Evolutionary conservation across 2,113 vertebrate species (phyloP), one percentile per base, ranked within the genome.

Genomic region (Aegypius monachus): DNA sequence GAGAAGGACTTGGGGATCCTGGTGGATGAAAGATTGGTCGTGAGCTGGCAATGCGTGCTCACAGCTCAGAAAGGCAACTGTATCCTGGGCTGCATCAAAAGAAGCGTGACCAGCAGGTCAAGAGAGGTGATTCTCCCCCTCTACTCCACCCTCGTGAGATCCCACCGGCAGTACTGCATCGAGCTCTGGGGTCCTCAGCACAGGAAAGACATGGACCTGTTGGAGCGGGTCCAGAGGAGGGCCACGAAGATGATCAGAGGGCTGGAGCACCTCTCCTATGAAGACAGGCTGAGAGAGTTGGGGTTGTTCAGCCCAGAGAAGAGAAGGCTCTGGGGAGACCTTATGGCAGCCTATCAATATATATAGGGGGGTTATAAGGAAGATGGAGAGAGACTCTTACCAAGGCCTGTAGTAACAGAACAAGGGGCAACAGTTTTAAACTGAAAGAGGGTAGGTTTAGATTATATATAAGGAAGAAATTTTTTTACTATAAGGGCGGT

Each of bases 91-190:
- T 91, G 17, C 11, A 21, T 12, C 2, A 18, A 47, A 62, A 50
- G 25, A 7, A 52, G 8, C 0, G 0, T 21, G 29, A 3, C 19
- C 25, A 50, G 15, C 21, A 61, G 55, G 21, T 38, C 0, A 0
- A 70, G 2, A 5, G 14, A 70, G 27, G 32, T 16, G 29, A 79
- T 47, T 86, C 13, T 66, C 1, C 9, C 32, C 22, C 7, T 79
- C 55, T 74, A 1, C 4, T 16, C 13, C 0, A 0, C 9, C 47
- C 26, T 52, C 1, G 6, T n/a, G 40, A 61, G 15, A 62, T 2
- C 3, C 6, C 4, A 27, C 3, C 9, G 38, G 26, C 7, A 70
- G 14, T 10, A 9, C 7, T 36, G 8, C 2, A 0, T 45, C 5
- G 22, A 66, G 16, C 6, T 86, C 34, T 62, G 17, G 14, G 4